Conservation (phyloP, 1,140 invertebrate genomes). For the Anastrepha obliqua region DNA sequence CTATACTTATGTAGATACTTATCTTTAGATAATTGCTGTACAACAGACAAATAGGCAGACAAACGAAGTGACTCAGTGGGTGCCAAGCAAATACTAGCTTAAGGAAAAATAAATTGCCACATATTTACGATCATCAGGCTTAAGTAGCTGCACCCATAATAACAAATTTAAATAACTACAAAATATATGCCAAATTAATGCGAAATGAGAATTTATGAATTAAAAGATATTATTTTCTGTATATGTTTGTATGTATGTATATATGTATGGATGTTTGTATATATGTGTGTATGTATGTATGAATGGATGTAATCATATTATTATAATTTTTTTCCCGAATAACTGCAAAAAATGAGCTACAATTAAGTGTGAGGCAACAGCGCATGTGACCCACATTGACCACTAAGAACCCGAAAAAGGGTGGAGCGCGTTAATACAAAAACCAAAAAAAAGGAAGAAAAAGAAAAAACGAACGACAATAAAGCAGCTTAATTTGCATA, state of each 20-base stretch:
- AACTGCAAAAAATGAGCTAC: background rate
- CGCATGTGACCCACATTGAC: slow-evolving; percentile 23
- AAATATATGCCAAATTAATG: background rate
- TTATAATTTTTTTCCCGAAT: background rate
- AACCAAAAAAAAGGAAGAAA: background rate
- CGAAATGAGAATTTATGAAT: background rate
- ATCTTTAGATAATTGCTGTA: background rate
- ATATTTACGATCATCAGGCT: slow-evolving; percentile 30
- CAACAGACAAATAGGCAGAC: slow-evolving; percentile 42
- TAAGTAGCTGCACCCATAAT: slow-evolving; percentile 1
- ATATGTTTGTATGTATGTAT: background rate
- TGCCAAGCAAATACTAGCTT: background rate
- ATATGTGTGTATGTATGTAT: too few species aligned
- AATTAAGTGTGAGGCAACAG: background rate
- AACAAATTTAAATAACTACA: background rate
- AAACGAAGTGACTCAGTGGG: slow-evolving; percentile 12
- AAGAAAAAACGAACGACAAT: background rate
- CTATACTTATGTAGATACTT: background rate
- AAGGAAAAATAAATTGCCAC: slow-evolving; percentile 6
- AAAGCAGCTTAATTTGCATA: slow-evolving; percentile 14
- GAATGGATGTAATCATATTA: background rate
- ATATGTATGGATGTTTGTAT: too few species aligned
- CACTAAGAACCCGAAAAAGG: background rate
- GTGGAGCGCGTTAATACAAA: background rate
- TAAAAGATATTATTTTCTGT: background rate